Evolutionary conservation across 2,797 vertebrate genomes (phyloP).

Genomic region (Euphonia xanthogaster): DNA sequence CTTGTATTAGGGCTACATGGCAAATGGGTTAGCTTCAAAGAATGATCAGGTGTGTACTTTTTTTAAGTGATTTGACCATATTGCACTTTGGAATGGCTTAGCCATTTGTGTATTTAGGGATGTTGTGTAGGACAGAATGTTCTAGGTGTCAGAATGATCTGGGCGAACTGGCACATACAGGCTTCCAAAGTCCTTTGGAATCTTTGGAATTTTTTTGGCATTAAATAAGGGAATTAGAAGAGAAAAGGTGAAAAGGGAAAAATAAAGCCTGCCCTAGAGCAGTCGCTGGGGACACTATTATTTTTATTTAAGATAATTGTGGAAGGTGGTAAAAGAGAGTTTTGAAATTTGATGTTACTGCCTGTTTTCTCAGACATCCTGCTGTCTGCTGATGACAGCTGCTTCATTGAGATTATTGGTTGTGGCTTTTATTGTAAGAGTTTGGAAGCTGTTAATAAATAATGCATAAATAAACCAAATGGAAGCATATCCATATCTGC

Average conservation of each 20-base stretch:
- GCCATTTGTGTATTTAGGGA: neutral
- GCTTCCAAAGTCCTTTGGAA: neutral
- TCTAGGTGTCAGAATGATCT: neutral
- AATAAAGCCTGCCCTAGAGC: neutral
- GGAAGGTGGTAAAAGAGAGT: neutral
- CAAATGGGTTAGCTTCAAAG: neutral
- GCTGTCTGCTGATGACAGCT: neutral
- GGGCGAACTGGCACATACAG: neutral
- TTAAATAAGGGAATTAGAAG: neutral
- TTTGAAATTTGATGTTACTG: neutral
- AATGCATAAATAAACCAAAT: neutral
- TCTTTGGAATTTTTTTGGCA: neutral
- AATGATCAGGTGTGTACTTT: neutral
- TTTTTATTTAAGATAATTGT: neutral
- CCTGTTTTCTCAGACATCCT: neutral
- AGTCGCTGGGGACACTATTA: neutral
- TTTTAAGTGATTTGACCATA: neutral
- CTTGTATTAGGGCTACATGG: neutral
- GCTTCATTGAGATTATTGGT: neutral
- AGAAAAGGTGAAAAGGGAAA: neutral
- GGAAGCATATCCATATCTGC: neutral
- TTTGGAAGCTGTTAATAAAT: slow-evolving; percentile 6
- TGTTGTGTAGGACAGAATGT: neutral
- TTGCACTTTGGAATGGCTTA: neutral
- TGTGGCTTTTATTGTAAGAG: neutral